These are phyloP conservation scores for Diadema setosum DNA, from an alignment of 35 echinoderm and acorn worm genomes.

Conservation along the genomic window DNA sequence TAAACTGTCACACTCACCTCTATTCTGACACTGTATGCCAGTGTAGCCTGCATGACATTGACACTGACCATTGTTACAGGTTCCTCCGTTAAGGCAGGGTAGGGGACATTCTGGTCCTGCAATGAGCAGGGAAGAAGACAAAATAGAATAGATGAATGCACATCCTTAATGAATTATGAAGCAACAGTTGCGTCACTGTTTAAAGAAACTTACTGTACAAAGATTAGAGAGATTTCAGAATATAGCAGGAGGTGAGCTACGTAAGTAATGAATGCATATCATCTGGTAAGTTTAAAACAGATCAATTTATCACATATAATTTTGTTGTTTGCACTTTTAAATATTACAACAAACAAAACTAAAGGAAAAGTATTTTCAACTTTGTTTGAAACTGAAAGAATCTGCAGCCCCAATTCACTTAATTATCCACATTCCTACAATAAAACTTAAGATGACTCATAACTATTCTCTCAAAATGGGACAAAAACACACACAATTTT, in stretches of 20 bases:
- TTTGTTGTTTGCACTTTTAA: too few relatives aligned
- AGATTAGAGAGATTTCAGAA: neutral
- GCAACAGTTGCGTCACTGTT: neutral
- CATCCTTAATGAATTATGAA: neutral
- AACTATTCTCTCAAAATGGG: too few relatives aligned
- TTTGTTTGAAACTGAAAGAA: too few relatives aligned
- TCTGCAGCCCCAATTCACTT: too few relatives aligned
- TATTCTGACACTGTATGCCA: constrained; percentile 32
- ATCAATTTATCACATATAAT: too few relatives aligned
- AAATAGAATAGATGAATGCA: neutral
- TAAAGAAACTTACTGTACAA: neutral
- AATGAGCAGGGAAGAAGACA: neutral
- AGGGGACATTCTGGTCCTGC: constrained; percentile 52
- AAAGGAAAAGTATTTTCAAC: too few relatives aligned
- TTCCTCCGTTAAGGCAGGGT: constrained; percentile 63
- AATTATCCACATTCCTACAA: too few relatives aligned
- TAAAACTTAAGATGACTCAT: too few relatives aligned
- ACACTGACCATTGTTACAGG: constrained; percentile 44
- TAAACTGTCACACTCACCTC: constrained; percentile 13
- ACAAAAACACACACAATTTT: too few relatives aligned
- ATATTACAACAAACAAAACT: too few relatives aligned
- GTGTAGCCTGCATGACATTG: constrained; percentile 52
- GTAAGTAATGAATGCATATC: neutral
- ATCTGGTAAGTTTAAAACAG: too few relatives aligned
- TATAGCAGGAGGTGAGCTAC: neutral